Evolutionary conservation across 2,797 vertebrate genomes (phyloP).

Genomic region (Tauraco hartlaubi): DNA sequence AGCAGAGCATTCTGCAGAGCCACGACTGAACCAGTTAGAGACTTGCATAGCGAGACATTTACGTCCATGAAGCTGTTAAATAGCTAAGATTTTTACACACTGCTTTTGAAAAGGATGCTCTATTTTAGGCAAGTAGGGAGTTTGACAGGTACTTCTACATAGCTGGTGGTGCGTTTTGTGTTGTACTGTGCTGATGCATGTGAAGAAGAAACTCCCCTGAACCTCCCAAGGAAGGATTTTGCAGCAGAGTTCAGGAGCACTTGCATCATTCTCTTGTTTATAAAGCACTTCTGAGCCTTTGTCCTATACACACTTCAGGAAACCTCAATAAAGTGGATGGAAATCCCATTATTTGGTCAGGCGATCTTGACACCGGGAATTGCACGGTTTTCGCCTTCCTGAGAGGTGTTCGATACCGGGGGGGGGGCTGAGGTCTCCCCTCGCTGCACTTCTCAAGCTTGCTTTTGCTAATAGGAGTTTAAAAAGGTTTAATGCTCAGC

Average conservation of each 20-base stretch:
- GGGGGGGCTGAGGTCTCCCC: neutral
- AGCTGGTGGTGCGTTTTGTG: neutral
- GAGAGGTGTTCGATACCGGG: neutral
- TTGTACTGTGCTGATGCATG: fast-evolving
- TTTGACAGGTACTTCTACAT: neutral
- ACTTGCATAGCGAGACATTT: neutral
- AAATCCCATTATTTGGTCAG: neutral
- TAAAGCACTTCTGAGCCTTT: neutral
- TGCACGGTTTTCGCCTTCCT: neutral
- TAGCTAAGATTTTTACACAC: neutral
- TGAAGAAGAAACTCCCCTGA: neutral
- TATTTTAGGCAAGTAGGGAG: neutral
- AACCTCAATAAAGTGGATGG: neutral
- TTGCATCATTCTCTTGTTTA: neutral
- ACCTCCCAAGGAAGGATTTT: neutral
- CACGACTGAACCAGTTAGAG: neutral
- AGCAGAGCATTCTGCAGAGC: neutral
- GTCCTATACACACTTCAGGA: neutral
- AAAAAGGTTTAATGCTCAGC: neutral
- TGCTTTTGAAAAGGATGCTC: neutral
- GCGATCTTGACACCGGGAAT: neutral
- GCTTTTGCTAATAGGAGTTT: neutral
- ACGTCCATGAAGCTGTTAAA: neutral
- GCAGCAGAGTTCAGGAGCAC: neutral
- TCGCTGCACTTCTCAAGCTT: neutral